These are phyloP conservation scores for Potorous gilbertii DNA, from an alignment of 2,797 vertebrate species.

Conservation along the genomic window DNA sequence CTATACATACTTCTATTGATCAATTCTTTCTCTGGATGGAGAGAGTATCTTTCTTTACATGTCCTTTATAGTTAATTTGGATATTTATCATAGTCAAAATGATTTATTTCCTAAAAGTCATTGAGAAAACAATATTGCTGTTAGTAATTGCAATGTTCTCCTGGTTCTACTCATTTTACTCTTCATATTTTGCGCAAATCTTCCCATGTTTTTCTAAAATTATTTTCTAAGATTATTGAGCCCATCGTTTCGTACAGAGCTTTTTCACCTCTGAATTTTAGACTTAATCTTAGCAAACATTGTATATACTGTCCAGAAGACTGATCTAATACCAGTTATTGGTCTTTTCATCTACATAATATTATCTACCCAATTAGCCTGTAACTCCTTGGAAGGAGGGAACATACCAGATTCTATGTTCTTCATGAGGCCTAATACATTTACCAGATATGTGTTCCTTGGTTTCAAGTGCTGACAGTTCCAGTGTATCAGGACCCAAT, in stretches of 20 bases:
- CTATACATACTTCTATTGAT: neutral
- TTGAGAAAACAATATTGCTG: neutral
- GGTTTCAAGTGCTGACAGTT: slow-evolving; percentile 5
- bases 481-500: neutral
- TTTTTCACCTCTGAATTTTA: neutral
- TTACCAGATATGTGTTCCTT: neutral
- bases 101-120: neutral
- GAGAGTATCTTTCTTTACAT: neutral
- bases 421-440: neutral
- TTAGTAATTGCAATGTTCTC: neutral
- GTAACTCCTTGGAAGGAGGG: neutral
- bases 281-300: neutral
- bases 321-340: neutral
- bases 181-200: neutral
- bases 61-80: neutral
- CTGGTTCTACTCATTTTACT: neutral
- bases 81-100: neutral
- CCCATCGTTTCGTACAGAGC: neutral
- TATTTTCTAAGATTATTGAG: neutral
- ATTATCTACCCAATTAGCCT: neutral
- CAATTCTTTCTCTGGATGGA: neutral
- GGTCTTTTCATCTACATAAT: neutral
- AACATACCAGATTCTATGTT: neutral
- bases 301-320: neutral
- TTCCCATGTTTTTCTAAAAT: neutral